Conservation (phyloP, 1,140 invertebrate species). For the Heterodera carotae region DNA sequence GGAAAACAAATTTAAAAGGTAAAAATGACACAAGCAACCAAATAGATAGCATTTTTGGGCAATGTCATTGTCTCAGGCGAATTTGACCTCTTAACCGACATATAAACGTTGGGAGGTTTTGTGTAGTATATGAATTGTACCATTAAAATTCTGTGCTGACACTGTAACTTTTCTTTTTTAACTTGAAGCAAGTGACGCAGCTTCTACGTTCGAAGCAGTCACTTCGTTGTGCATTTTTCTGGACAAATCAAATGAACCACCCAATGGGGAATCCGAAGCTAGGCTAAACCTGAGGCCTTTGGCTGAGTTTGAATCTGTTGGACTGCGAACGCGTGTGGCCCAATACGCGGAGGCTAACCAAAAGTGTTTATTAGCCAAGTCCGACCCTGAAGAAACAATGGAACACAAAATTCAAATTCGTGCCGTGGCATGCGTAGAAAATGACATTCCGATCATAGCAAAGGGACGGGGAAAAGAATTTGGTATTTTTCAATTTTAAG, state of each 20-base stretch:
- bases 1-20: too few species aligned
- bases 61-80: too few species aligned
- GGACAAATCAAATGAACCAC: neutral
- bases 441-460: neutral
- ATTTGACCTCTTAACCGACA: too few species aligned
- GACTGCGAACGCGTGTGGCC: neutral
- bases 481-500: neutral
- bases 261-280: neutral
- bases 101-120: too few species aligned
- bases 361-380: neutral
- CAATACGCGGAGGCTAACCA: neutral
- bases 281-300: neutral
- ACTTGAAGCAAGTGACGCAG: too few species aligned
- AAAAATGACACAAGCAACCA: too few species aligned
- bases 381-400: neutral
- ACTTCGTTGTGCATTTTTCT: neutral
- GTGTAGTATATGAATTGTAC: too few species aligned
- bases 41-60: too few species aligned
- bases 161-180: too few species aligned
- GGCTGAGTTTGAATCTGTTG: neutral
- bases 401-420: slow-evolving; percentile 1
- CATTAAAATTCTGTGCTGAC: too few species aligned
- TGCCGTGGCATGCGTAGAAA: neutral
- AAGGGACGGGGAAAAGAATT: neutral
- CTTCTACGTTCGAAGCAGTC: neutral